Conservation (phyloP, 2,797 vertebrate genomes). For the Galagoides demidoff region DNA sequence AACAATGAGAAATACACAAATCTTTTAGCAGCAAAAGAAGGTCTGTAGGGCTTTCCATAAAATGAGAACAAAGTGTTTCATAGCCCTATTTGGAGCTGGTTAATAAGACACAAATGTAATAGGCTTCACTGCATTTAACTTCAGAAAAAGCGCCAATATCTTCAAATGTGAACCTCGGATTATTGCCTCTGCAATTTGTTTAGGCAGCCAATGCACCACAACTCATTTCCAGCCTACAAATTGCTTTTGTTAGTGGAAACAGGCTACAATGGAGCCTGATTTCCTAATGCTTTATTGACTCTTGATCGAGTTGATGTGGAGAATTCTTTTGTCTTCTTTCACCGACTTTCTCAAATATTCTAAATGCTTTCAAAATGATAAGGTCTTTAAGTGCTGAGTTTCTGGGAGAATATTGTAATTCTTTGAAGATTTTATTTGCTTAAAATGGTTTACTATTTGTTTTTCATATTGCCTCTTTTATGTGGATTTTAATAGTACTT, state of each 20-base stretch:
- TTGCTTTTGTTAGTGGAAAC: conserved; percentile 59
- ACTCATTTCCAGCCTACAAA: conserved; percentile 38
- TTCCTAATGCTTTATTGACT: conserved; percentile 57
- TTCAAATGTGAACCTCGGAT: conserved; percentile 66
- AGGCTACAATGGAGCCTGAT: conserved; percentile 37
- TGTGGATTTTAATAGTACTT: not conserved
- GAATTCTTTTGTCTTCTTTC: conserved; percentile 46
- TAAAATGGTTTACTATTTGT: not conserved
- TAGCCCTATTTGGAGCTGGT: conserved; percentile 56
- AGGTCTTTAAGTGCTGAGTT: not conserved
- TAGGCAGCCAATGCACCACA: conserved; percentile 7
- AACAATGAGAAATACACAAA: conserved; percentile 59
- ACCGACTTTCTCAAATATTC: conserved; percentile 38
- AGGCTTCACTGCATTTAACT: conserved; percentile 71
- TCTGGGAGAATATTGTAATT: not conserved
- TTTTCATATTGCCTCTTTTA: not conserved
- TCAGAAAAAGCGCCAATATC: conserved; percentile 62
- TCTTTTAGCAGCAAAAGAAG: conserved; percentile 52
- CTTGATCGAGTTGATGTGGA: not conserved
- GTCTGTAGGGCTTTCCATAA: conserved; percentile 60
- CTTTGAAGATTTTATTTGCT: not conserved
- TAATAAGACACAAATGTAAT: conserved; percentile 71
- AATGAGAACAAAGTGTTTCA: conserved; percentile 65
- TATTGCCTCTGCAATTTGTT: conserved; percentile 62
- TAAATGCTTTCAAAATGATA: conserved; percentile 56